Evolutionary conservation across 2,888 invertebrate genomes (phyloP), one percentile per base, ranked within the genome.

Genomic region (Cloeon dipterum): DNA sequence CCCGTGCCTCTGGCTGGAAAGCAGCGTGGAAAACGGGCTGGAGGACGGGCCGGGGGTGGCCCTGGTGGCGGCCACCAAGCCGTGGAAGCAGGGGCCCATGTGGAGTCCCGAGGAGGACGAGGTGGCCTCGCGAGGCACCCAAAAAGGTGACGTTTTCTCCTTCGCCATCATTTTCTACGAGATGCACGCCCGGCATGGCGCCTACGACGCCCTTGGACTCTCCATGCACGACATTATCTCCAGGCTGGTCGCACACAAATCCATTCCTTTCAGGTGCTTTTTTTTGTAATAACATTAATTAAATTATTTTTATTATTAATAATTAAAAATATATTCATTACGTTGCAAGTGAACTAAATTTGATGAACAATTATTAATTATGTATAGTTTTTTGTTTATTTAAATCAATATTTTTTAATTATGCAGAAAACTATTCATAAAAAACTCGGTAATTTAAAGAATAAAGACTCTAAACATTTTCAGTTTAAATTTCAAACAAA

Each of bases 151-250:
- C 52, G 69, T 79, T 26, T 85, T 82, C 53, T 79, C 83, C 2
- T 91, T 93, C 53, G 79, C 74, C 1, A 74, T 91, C 35, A 71
- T 91, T 35, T 60, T 93, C 33, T 88, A 83, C 53, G 91, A 91
- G 57, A 65, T 91, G 45, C 77, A 88, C 51, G 74, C 79, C 11
- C 62, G 91, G 0, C 70, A 73, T 41, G 89, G 91, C 0, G 88
- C 89, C 0, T 89, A 70, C 35, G 49, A 46, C 52, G 54, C 23
- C 47, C 64, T 64, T 11, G 71, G 47, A 44, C 62, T 76, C 2
- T 67, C 72, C 1, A 63, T 73, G 1, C 65, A 74, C 43, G 77
- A 79, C 44, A 64, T 75, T 41, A 53, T 76, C 34, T 63, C 68
- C 36, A 63, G 62, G 42, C 53, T 76, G 33, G 69, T 73, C 59